These are phyloP conservation scores for Neodon shergylaensis DNA, from an alignment of 2,113 vertebrate genomes.

Conservation along the genomic window DNA sequence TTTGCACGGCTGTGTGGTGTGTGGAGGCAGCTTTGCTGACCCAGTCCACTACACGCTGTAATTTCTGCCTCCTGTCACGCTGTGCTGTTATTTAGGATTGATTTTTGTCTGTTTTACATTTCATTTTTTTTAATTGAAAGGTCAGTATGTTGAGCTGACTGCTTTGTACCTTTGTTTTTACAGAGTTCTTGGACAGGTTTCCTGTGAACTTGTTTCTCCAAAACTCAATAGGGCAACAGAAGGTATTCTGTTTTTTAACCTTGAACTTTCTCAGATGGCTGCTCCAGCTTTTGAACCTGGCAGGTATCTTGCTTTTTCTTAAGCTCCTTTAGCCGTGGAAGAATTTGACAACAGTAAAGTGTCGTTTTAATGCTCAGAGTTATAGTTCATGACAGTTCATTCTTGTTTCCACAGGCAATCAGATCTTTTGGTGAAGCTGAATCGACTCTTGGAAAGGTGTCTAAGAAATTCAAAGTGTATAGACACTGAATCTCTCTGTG, in stretches of 20 bases:
- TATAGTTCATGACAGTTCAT: background rate
- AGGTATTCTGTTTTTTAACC: conserved; percentile 95
- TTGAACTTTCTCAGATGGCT: conserved; percentile 97
- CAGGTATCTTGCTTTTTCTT: conserved; percentile 86
- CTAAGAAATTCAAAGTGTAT: conserved; percentile 97
- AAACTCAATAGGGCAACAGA: conserved; percentile 95
- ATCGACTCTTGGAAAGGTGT: conserved; percentile 95
- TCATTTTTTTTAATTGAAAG: conserved; percentile 10
- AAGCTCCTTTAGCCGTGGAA: background rate
- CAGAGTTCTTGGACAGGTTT: conserved; percentile 97
- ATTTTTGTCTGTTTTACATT: background rate
- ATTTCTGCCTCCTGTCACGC: background rate
- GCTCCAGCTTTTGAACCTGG: conserved; percentile 95
- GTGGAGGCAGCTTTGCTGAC: too few species aligned
- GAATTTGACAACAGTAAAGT: background rate
- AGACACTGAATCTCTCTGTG: conserved; percentile 97
- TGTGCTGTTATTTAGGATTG: background rate
- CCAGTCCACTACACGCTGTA: background rate
- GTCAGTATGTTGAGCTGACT: background rate
- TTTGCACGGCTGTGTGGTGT: too few species aligned
- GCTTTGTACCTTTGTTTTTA: conserved; percentile 45
- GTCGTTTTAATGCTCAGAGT: background rate
- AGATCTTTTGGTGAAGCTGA: conserved; percentile 94
- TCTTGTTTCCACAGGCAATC: conserved; percentile 88
- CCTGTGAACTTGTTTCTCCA: conserved; percentile 94